Conservation (phyloP, 2,113 vertebrate genomes). For the Pleuronectes platessa region DNA sequence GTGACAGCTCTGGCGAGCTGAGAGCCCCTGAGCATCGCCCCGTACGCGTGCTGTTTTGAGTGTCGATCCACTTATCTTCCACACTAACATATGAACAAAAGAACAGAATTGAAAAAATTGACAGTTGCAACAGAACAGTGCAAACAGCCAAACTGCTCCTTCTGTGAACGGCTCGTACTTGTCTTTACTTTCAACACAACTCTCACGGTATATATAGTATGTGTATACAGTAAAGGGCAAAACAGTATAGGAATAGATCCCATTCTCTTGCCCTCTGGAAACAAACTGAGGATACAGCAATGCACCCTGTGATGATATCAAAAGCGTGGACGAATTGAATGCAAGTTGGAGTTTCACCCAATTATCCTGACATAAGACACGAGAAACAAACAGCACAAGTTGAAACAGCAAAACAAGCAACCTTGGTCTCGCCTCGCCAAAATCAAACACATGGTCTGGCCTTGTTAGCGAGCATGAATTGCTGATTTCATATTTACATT, state of each 20-base stretch:
- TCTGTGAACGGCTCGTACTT: not conserved
- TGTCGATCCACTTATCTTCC: slow-evolving; percentile 19
- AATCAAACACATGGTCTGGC: slow-evolving; percentile 53
- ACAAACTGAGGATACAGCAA: not conserved
- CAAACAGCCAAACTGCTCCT: not conserved
- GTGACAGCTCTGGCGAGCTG: slow-evolving; percentile 44
- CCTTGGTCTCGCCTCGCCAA: slow-evolving; percentile 15
- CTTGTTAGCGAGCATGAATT: slow-evolving; percentile 72
- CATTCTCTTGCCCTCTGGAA: too few relatives aligned
- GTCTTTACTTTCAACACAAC: not conserved
- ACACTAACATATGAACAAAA: slow-evolving; percentile 21
- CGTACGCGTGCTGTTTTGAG: slow-evolving; percentile 33
- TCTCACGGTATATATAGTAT: not conserved
- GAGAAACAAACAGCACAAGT: slow-evolving; percentile 13
- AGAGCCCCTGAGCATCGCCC: slow-evolving; percentile 27
- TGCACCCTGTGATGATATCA: not conserved
- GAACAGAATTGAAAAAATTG: not conserved
- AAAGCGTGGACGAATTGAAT: not conserved
- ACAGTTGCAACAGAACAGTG: not conserved
- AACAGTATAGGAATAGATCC: not conserved
- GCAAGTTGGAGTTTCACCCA: not conserved
- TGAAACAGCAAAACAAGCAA: slow-evolving; percentile 23
- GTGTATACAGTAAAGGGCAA: too few relatives aligned
- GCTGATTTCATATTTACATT: slow-evolving; percentile 73
- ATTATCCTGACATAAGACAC: slow-evolving; percentile 8